Evolutionary conservation across 2,888 invertebrate species (phyloP), one percentile per base, ranked within the genome.

Genomic region (Tridacna crocea): DNA sequence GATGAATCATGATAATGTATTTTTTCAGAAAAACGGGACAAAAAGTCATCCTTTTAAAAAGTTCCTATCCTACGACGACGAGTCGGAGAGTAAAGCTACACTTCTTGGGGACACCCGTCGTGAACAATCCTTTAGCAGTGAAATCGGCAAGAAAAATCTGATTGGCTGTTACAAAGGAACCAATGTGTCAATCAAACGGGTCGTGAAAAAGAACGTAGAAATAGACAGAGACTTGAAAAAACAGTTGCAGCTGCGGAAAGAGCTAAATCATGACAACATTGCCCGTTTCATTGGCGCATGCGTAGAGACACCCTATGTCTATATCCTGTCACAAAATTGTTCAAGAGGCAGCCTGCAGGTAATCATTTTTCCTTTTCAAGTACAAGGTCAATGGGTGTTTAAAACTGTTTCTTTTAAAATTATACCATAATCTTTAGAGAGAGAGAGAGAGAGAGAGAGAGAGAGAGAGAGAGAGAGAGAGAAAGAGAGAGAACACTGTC

Each of bases 141-240:
- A 81, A n/a, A 74, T 47, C 15, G 77, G 76, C 12, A 78, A 75
- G 47, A 75, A 78, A 10, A 79, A 75, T 61, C 87, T 87, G 47
- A 84, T 92, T 48, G 93, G 93, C 1, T 89, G 92, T 17, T 94
- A 92, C 86, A 92, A 91, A 73, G 93, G 94, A 24, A 91, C 89
- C 4, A 85, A 92, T 88, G 98, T 99, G 55, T 96, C 98, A 83
- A 97, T 99, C 88, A 98, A 98, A 94, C 97, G 98, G 93, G 83
- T 93, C 47, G 84, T 87, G 13, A 91, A 89, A 75, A 90, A 92
- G 78, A 90, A 89, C 73, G 88, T 94, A 61, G 93, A 93, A 68
- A 86, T 94, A 36, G 93, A 91, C 55, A 78, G 93, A 36, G 88
- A 90, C 2, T 80, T 94, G 79, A 93, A 93, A 84, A 92, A 94